Evolutionary conservation across 2,797 vertebrate species (phyloP), one percentile per base, ranked within the genome.

Genomic region (Fistularia tabacaria): DNA sequence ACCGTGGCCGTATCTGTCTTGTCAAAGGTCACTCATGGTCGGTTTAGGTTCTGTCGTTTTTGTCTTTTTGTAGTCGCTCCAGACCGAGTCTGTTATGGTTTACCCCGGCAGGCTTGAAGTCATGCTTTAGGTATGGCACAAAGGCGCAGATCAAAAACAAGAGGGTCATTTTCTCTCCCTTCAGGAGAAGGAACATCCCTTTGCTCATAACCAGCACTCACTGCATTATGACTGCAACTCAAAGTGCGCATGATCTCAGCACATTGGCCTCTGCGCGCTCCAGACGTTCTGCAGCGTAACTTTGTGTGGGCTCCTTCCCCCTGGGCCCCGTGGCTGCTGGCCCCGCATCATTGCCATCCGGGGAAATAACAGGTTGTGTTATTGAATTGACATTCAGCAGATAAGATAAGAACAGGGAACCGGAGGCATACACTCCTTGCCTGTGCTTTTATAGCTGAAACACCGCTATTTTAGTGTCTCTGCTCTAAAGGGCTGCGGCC

Each of bases 81-180:
- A 50, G 51, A 73, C 46, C 3, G 69, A 80, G 83, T 86, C 72
- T 88, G 86, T 82, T 90, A 83, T 81, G 74, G 73, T 85, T 88
- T 86, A 86, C 63, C 65, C 66, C 69, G 77, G 73, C 77, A 71
- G 80, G 65, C 69, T 80, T 83, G 79, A 85, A 79, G 84, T 89
- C 85, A 89, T 87, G 80, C 72, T 76, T 76, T 77, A 85, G 88
- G 86, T 90, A 90, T 87, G 82, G 74, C 74, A 88, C 83, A 80
- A 67, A 81, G 74, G 69, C 12, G 45, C 62, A 78, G 84, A 88
- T 89, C 79, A 90, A 87, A 89, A 80, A 65, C 36, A 14, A 36
- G 65, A 66, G 65, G 62, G 57, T 69, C 12, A 8, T 61, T 74
- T 67, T 62, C 55, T 51, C 64, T 66, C 62, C 64, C 68, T 69